Percentiles rank a stretch among this genome's conserved stretches.
phyloP scores from a whole-genome alignment of 2,113 vertebrate genomes.

The Gracilinanus agilis region DNA sequence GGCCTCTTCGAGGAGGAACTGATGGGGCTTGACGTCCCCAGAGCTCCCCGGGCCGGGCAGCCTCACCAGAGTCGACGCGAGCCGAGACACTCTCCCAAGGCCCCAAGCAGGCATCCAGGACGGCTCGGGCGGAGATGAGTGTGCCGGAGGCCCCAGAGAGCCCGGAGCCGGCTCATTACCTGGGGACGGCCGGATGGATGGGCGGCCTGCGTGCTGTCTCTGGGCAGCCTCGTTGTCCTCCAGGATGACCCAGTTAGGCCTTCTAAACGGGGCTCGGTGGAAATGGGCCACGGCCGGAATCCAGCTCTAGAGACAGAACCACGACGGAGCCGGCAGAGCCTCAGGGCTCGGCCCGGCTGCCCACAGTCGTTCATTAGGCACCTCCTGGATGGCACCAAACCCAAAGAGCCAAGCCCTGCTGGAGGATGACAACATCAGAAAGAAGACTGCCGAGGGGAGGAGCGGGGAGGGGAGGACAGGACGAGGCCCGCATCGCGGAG shows the following conservation, averaged over 20 bases:
- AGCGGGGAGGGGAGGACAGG: neutral
- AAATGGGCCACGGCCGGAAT: neutral
- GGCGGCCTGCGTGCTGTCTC: neutral
- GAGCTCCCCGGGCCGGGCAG: neutral
- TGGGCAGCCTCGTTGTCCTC: neutral
- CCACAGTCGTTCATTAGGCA: no score
- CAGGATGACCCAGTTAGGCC: neutral
- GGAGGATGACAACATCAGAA: no score
- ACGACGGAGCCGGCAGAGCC: no score
- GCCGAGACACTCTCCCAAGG: neutral
- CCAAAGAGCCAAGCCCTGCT: neutral
- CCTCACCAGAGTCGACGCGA: rapidly evolving
- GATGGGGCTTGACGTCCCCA: neutral
- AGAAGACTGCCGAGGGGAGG: neutral
- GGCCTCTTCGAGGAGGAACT: constrained; percentile 62
- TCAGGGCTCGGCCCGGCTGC: no score
- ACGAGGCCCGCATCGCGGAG: neutral
- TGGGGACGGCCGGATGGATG: neutral
- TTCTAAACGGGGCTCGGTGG: neutral
- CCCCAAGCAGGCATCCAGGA: neutral
- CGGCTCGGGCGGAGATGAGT: neutral
- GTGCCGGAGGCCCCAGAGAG: neutral
- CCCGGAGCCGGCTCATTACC: neutral
- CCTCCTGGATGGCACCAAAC: no score
- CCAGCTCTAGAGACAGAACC: neutral